Evolutionary conservation across 2,888 invertebrate species (phyloP).

Genomic region (Drosophila nigricruria): DNA sequence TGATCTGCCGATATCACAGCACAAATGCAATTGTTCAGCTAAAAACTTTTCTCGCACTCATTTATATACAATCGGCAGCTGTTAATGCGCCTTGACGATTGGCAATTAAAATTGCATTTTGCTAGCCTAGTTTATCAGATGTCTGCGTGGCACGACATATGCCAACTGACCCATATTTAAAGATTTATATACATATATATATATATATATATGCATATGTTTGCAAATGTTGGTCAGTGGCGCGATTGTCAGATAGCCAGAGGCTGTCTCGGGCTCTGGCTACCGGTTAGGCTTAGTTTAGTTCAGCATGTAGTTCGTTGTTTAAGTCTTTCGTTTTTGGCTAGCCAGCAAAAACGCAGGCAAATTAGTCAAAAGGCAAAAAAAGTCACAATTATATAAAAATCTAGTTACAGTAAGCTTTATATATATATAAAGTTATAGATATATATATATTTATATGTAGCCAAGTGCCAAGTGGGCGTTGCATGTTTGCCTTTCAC

Average conservation of each 20-base stretch:
- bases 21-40: background rate
- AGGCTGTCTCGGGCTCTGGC: slow-evolving; percentile 30
- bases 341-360: slow-evolving; percentile 15
- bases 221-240: slow-evolving; percentile 68
- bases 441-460: slow-evolving; percentile 6
- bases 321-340: slow-evolving; percentile 44
- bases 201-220: background rate
- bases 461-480: slow-evolving; percentile 63
- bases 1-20: background rate
- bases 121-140: slow-evolving; percentile 63
- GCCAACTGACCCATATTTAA: slow-evolving; percentile 58
- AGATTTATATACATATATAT: background rate
- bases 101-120: slow-evolving; percentile 75
- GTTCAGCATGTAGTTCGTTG: slow-evolving; percentile 29
- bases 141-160: slow-evolving; percentile 46
- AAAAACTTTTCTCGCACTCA: slow-evolving; percentile 18
- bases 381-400: slow-evolving; percentile 64
- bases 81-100: slow-evolving; percentile 45
- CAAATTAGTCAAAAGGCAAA: slow-evolving; percentile 64
- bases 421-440: slow-evolving; percentile 19
- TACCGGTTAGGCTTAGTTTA: slow-evolving; percentile 47
- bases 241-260: slow-evolving; percentile 60
- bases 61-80: slow-evolving; percentile 51
- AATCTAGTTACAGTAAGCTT: slow-evolving; percentile 55
- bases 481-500: slow-evolving; percentile 75